Percentiles rank a stretch among this genome's conserved stretches.
Evolutionary conservation across 2,888 invertebrate species (phyloP).

Genomic region (Ecliptopera silaceata): DNA sequence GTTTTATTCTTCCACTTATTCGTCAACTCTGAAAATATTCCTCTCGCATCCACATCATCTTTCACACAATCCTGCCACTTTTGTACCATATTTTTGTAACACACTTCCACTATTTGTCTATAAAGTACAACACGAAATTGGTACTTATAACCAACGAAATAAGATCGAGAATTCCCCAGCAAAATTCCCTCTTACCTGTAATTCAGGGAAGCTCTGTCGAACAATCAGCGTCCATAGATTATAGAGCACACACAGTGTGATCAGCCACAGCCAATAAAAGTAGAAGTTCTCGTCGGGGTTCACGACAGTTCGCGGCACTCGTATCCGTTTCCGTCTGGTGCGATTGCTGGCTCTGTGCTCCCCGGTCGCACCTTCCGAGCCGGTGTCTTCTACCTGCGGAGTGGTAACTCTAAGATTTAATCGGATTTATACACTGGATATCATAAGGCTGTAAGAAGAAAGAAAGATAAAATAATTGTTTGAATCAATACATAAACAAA

Average conservation of each 20-base stretch:
- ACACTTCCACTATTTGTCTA: too few species aligned
- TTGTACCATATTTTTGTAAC: too few species aligned
- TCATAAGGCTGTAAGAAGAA: too few species aligned
- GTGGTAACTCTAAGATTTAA: background rate
- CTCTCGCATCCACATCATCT: too few species aligned
- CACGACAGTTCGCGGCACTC: slow-evolving; percentile 91
- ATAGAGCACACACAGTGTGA: slow-evolving; percentile 95
- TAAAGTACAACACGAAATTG: too few species aligned
- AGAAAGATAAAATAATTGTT: too few species aligned
- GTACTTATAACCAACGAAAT: too few species aligned
- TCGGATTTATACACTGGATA: background rate
- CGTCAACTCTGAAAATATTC: too few species aligned
- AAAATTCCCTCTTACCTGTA: slow-evolving; percentile 86
- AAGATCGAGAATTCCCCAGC: too few species aligned
- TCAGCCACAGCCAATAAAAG: slow-evolving; percentile 96
- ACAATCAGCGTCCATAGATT: slow-evolving; percentile 98
- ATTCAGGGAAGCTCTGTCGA: slow-evolving; percentile 96
- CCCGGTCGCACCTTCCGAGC: slow-evolving; percentile 85
- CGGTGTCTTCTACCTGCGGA: slow-evolving; percentile 85
- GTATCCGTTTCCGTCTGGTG: slow-evolving; percentile 86
- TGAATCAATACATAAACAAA: too few species aligned
- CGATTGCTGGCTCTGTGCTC: slow-evolving; percentile 81
- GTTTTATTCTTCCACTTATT: too few species aligned
- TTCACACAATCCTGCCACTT: too few species aligned
- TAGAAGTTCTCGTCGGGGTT: slow-evolving; percentile 98